Percentiles rank a stretch among this genome's conserved stretches.
phyloP scores from a whole-genome alignment of 2,797 vertebrate genomes.

The Ctenopoma kingsleyae region DNA sequence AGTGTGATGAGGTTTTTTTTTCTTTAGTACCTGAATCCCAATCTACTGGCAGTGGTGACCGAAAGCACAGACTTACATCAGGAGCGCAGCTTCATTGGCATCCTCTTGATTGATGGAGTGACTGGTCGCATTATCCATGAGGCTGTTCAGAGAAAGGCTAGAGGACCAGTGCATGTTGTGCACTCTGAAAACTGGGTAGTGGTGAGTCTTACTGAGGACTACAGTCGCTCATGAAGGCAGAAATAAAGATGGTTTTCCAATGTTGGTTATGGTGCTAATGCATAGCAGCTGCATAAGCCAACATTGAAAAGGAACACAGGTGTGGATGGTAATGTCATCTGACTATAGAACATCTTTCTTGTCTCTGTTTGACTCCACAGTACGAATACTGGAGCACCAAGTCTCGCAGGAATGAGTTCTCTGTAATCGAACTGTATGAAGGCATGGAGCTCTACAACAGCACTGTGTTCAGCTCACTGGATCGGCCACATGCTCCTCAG shows the following conservation, averaged over 20 bases:
- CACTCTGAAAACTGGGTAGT: slow-evolving; percentile 99
- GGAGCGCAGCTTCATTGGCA: slow-evolving; percentile 93
- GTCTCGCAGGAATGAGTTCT: slow-evolving; percentile 95
- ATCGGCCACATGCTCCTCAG: slow-evolving; percentile 92
- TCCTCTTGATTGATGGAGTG: slow-evolving; percentile 93
- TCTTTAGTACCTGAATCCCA: slow-evolving; percentile 94
- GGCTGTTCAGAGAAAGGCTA: slow-evolving; percentile 94
- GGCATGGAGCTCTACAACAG: slow-evolving; percentile 97
- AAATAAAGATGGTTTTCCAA: not conserved
- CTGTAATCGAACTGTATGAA: slow-evolving; percentile 95
- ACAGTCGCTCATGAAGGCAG: not conserved
- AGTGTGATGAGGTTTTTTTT: not conserved
- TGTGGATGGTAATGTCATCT: not conserved
- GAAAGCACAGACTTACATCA: slow-evolving; percentile 93
- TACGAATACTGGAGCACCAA: slow-evolving; percentile 99
- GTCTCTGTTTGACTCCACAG: slow-evolving; percentile 71
- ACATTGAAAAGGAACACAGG: not conserved
- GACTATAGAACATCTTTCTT: not conserved
- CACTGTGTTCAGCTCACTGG: slow-evolving; percentile 96
- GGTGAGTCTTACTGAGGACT: slow-evolving; percentile 82
- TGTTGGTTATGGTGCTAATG: not conserved
- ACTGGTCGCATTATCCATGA: slow-evolving; percentile 96
- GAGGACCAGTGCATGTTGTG: slow-evolving; percentile 93
- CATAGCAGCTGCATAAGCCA: not conserved
- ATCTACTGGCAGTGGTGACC: slow-evolving; percentile 94